phyloP scores from a whole-genome alignment of 2,797 vertebrate species.

The Columba guinea region DNA sequence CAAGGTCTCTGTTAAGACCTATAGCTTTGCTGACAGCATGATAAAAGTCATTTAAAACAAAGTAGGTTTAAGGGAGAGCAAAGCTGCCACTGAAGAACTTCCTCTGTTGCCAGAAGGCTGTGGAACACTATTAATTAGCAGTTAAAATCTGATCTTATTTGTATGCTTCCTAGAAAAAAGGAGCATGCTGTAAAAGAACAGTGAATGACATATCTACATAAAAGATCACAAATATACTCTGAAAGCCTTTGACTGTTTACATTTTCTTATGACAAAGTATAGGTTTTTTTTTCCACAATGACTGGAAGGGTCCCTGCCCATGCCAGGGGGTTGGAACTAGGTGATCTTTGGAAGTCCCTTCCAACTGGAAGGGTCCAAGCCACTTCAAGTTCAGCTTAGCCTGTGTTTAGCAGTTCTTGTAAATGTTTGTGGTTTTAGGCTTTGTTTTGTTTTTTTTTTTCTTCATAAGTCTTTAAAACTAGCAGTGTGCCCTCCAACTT shows the following conservation, averaged over 20 bases:
- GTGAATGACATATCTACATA: neutral
- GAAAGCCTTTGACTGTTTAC: neutral
- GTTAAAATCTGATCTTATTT: constrained; percentile 37
- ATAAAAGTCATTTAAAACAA: constrained; percentile 24
- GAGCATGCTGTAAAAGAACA: neutral
- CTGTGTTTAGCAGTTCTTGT: neutral
- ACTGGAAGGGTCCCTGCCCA: no score
- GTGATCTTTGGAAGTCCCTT: no score
- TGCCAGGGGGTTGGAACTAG: no score
- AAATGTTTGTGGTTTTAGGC: neutral
- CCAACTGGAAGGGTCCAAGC: neutral
- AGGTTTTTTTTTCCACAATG: neutral
- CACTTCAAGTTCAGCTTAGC: neutral
- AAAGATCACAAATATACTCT: neutral
- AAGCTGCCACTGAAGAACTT: neutral
- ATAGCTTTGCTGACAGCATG: neutral
- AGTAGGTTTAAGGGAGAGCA: neutral
- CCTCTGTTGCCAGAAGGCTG: constrained; percentile 12
- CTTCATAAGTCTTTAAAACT: neutral
- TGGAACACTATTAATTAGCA: constrained; percentile 32
- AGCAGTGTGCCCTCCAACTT: neutral
- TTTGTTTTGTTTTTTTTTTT: no score
- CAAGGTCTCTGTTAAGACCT: neutral
- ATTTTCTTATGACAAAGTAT: neutral
- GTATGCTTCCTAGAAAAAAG: neutral